These are phyloP conservation scores for Halcyon smyrnensis DNA, from an alignment of 2,797 vertebrate species.

Conservation along the genomic window DNA sequence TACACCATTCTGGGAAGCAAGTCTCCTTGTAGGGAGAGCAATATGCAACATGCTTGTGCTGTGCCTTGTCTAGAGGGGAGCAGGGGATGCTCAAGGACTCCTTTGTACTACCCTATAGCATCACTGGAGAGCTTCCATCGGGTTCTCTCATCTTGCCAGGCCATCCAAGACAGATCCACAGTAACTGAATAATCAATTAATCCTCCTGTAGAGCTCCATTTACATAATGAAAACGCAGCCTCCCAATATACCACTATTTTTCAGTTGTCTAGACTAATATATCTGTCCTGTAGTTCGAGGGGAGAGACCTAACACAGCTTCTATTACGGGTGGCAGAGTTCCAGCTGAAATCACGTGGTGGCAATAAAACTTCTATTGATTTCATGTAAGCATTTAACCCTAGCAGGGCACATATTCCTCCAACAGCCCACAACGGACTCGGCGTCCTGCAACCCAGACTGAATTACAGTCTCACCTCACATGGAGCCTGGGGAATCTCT, in stretches of 20 bases:
- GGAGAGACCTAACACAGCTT: constrained; percentile 72
- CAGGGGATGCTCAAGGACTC: background rate
- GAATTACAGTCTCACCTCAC: constrained; percentile 46
- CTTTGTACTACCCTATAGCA: constrained; percentile 33
- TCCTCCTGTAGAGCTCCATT: constrained; percentile 78
- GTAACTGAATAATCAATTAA: constrained; percentile 82
- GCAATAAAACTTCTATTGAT: constrained; percentile 69
- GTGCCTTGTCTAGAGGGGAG: background rate
- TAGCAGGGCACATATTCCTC: constrained; percentile 6
- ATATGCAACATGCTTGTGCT: fast-evolving
- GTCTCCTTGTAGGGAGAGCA: background rate
- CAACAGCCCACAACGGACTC: constrained; percentile 42
- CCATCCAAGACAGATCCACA: constrained; percentile 70
- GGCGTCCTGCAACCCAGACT: constrained; percentile 6
- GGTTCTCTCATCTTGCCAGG: constrained; percentile 71
- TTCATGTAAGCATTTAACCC: constrained; percentile 72
- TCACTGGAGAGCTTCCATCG: constrained; percentile 56
- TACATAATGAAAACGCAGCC: constrained; percentile 81
- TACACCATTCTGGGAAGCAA: background rate
- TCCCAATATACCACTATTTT: constrained; percentile 74
- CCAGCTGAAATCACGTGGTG: constrained; percentile 69
- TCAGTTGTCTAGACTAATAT: constrained; percentile 80
- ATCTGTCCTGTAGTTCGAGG: constrained; percentile 64
- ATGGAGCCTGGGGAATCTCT: background rate
- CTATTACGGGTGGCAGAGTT: constrained; percentile 73